Conservation (phyloP, 2,113 vertebrate species). For the Paralichthys olivaceus region DNA sequence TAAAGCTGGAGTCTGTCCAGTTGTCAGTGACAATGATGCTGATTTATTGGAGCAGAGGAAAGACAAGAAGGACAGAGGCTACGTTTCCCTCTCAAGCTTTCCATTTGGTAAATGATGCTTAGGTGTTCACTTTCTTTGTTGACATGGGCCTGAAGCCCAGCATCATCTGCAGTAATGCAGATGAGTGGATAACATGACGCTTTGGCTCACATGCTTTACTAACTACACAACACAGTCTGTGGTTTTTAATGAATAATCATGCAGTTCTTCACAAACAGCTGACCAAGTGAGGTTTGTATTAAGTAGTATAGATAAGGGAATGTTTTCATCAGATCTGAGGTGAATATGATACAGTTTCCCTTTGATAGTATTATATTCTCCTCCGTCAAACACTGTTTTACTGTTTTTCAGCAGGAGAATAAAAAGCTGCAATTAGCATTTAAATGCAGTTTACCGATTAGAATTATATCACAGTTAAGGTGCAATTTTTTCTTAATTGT, state of each 20-base stretch:
- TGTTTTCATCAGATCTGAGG: neutral
- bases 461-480: conserved; percentile 7
- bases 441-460: conserved; percentile 3
- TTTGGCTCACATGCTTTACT: conserved; percentile 3
- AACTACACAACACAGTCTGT: conserved; percentile 20
- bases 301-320: neutral
- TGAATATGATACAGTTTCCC: neutral
- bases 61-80: conserved; percentile 38
- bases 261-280: conserved; percentile 7
- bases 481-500: conserved; percentile 5
- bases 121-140: conserved; percentile 46
- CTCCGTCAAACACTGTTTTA: neutral
- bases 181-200: conserved; percentile 16
- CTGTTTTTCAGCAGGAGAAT: conserved; percentile 3
- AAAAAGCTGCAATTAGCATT: conserved; percentile 9
- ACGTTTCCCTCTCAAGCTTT: conserved; percentile 58
- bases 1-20: conserved; percentile 64
- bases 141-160: conserved; percentile 38
- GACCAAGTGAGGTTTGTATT: conserved; percentile 5
- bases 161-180: conserved; percentile 34
- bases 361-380: too few relatives aligned
- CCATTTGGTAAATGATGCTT: conserved; percentile 70
- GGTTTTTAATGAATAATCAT: conserved; percentile 11
- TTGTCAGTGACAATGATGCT: conserved; percentile 62
- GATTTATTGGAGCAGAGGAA: conserved; percentile 55